Conservation (phyloP, 2,888 invertebrate genomes). For the Drosophila multiciliata region DNA sequence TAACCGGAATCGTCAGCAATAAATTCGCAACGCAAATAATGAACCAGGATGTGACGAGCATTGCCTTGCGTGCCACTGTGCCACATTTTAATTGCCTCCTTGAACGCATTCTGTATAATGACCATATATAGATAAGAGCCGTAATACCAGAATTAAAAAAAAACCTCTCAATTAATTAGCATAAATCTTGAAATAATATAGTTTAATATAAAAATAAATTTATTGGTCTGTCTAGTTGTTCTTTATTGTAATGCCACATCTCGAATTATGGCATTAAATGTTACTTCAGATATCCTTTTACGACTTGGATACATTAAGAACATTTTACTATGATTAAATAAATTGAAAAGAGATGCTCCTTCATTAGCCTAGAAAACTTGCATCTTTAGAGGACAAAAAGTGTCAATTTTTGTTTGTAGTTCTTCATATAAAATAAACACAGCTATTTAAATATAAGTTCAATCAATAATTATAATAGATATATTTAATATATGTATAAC, state of each 20-base stretch:
- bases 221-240: not conserved
- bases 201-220: not conserved
- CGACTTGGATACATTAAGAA: not conserved
- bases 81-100: conserved; percentile 30
- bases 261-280: not conserved
- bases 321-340: not conserved
- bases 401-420: not conserved
- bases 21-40: conserved; percentile 47
- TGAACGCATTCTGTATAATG: conserved; percentile 36
- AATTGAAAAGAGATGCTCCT: not conserved
- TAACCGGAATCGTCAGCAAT: conserved; percentile 45
- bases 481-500: not conserved
- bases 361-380: no score
- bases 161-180: not conserved
- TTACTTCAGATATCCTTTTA: not conserved
- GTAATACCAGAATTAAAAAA: not conserved
- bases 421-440: not conserved
- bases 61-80: conserved; percentile 41
- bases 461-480: no score
- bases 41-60: conserved; percentile 23
- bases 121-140: conserved; percentile 28
- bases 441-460: not conserved
- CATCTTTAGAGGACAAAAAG: not conserved
- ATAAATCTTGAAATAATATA: not conserved
- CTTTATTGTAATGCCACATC: not conserved